Evolutionary conservation across 2,113 vertebrate genomes (phyloP).

Genomic region (Rhinolophus sinicus): DNA sequence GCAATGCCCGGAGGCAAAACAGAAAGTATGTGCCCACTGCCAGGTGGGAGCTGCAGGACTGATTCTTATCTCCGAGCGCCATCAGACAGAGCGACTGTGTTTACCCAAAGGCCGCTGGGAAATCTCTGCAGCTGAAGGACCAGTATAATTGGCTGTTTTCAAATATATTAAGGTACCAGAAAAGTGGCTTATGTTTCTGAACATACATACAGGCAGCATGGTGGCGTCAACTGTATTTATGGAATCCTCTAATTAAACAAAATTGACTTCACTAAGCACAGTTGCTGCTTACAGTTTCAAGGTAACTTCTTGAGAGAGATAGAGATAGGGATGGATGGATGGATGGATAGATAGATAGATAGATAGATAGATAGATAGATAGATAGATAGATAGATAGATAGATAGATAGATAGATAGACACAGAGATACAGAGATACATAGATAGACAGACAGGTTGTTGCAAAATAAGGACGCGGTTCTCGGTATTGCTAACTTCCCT

Average conservation of each 20-base stretch:
- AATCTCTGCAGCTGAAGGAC: not conserved
- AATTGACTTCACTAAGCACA: not conserved
- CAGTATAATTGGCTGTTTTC: not conserved
- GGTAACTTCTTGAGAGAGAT: not conserved
- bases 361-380: not conserved
- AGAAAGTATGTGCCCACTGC: fast-evolving
- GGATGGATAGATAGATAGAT: not conserved
- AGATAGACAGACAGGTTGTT: not conserved
- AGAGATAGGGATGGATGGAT: no score
- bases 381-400: no score
- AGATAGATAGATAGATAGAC: not conserved
- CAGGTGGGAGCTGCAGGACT: fast-evolving
- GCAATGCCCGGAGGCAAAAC: not conserved
- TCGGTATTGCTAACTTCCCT: not conserved
- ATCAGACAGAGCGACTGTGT: not conserved
- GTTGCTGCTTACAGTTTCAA: not conserved
- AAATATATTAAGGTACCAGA: not conserved
- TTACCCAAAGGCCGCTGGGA: not conserved
- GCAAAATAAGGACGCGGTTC: not conserved
- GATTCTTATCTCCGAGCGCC: not conserved
- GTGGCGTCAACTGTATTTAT: not conserved
- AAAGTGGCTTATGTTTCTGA: not conserved
- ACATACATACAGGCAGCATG: not conserved
- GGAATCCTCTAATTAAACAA: not conserved
- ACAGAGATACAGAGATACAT: no score